These are phyloP conservation scores for Latrodectus geometricus DNA, from an alignment of 1,140 invertebrate species.

Conservation along the genomic window DNA sequence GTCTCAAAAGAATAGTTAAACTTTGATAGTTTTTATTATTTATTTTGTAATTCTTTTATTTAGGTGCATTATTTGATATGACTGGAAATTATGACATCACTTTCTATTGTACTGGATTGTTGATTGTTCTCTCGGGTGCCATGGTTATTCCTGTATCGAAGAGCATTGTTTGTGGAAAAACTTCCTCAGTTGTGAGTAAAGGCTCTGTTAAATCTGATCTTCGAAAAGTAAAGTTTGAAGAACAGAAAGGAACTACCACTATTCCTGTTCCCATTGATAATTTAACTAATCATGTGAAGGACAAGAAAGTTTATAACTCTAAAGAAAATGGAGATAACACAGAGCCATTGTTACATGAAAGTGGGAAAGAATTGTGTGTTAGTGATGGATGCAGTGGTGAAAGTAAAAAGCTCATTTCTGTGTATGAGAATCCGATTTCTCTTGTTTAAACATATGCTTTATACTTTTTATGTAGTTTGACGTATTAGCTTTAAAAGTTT, in stretches of 20 bases:
- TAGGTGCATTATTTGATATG: conserved; percentile 84
- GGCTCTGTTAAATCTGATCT: not conserved
- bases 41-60: conserved; percentile 62
- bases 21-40: not conserved
- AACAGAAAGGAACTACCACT: not conserved
- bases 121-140: conserved; percentile 85
- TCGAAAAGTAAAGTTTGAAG: conserved; percentile 25
- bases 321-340: conserved; percentile 32
- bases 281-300: not conserved
- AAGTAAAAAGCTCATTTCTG: conserved; percentile 1
- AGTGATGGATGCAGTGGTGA: not conserved
- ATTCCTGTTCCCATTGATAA: too few relatives aligned
- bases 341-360: not conserved
- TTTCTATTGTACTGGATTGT: conserved; percentile 87
- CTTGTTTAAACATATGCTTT: conserved; percentile 9
- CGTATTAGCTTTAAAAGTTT: not conserved
- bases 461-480: not conserved
- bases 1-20: too few relatives aligned
- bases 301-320: conserved; percentile 1
- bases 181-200: not conserved
- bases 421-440: conserved; percentile 44
- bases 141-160: conserved; percentile 74
- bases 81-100: conserved; percentile 84
- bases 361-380: not conserved
- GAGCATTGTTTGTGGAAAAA: conserved; percentile 7